Percentiles rank a stretch among this genome's conserved stretches.
These are phyloP conservation scores for Nemurella pictetii DNA, from an alignment of 2,888 invertebrate species.

Conservation along the genomic window DNA sequence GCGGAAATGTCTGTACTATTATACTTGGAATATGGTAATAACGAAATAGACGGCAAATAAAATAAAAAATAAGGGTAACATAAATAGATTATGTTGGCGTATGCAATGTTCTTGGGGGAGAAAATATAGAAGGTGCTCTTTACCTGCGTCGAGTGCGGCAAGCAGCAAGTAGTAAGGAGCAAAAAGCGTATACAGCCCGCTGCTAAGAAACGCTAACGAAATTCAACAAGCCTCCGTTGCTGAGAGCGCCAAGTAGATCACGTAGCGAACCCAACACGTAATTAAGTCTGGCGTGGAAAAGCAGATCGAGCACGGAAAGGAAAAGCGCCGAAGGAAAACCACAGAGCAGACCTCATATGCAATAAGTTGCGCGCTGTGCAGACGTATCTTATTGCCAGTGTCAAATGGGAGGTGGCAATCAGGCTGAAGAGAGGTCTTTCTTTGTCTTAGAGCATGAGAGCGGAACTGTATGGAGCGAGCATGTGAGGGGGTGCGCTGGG, in stretches of 20 bases:
- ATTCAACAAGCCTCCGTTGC: background rate
- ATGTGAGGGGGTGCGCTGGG: background rate
- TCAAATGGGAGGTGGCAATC: background rate
- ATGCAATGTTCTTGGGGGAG: background rate
- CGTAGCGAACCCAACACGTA: background rate
- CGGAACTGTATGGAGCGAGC: background rate
- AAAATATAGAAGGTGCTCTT: background rate
- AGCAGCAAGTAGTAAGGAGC: no score
- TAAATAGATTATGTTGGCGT: background rate
- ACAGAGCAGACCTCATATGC: background rate
- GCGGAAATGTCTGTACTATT: background rate
- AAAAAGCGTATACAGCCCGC: background rate
- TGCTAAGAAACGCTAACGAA: background rate
- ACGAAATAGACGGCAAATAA: background rate
- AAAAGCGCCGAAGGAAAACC: background rate
- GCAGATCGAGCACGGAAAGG: background rate
- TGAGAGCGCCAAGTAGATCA: background rate
- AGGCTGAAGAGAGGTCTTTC: background rate
- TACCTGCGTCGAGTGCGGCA: background rate
- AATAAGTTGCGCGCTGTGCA: background rate
- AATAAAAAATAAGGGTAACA: background rate
- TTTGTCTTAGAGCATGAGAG: background rate
- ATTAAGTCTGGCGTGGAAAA: background rate
- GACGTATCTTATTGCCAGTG: background rate
- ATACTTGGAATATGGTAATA: background rate